Evolutionary conservation across 2,113 vertebrate species (phyloP).

Genomic region (Sylvietta virens): DNA sequence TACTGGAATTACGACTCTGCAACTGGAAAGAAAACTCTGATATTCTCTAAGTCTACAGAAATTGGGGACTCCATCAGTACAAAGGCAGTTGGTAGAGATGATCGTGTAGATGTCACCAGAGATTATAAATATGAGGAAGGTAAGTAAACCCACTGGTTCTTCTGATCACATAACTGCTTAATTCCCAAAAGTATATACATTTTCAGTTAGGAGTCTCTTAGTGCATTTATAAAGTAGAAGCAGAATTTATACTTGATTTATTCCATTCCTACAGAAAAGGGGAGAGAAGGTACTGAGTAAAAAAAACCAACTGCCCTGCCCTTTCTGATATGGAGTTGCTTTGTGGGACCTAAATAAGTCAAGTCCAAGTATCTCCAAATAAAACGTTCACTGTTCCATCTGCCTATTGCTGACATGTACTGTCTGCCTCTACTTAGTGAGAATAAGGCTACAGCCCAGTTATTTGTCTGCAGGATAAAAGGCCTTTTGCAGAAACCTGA

Average conservation of each 20-base stretch:
- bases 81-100: slow-evolving; percentile 74
- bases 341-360: neutral
- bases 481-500: neutral
- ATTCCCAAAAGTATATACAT: neutral
- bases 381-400: neutral
- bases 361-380: neutral
- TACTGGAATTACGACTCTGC: slow-evolving; percentile 46
- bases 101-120: slow-evolving; percentile 69
- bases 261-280: neutral
- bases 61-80: slow-evolving; percentile 75
- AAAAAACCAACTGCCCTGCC: neutral
- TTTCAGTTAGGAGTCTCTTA: neutral
- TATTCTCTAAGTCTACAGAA: neutral
- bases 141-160: slow-evolving; percentile 11
- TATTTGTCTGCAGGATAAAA: neutral
- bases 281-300: neutral
- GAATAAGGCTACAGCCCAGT: neutral
- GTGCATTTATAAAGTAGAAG: neutral
- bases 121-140: slow-evolving; percentile 78
- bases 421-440: neutral
- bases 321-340: neutral
- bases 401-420: neutral
- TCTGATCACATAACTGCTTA: neutral
- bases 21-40: slow-evolving; percentile 1
- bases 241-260: neutral